Percentiles rank a stretch among this genome's conserved stretches.
These are phyloP conservation scores for Daptonema setosum DNA, from an alignment of 2,888 invertebrate species.

Conservation along the genomic window DNA sequence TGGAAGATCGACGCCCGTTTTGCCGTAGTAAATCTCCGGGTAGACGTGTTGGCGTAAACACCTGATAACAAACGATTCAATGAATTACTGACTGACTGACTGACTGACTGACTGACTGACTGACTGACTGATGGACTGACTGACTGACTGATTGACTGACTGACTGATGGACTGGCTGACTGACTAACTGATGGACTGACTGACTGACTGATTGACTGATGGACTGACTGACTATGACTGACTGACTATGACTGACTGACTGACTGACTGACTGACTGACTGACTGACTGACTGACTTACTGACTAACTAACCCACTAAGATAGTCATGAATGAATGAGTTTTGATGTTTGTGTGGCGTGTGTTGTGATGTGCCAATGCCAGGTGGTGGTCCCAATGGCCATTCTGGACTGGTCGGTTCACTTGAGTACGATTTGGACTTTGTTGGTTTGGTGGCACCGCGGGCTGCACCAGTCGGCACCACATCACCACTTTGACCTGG, in stretches of 20 bases:
- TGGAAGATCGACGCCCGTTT: conserved; percentile 50
- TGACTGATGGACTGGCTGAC: too few relatives aligned
- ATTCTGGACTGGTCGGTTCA: neutral
- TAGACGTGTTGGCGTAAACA: conserved; percentile 8
- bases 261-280: too few relatives aligned
- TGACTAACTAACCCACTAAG: conserved; percentile 6
- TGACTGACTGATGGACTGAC: too few relatives aligned
- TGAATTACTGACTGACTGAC: too few relatives aligned
- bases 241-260: too few relatives aligned
- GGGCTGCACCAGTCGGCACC: neutral
- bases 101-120: too few relatives aligned
- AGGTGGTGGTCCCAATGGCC: neutral
- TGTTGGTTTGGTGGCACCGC: neutral
- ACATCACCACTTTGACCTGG: neutral
- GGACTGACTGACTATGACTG: too few relatives aligned
- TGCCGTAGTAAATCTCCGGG: conserved; percentile 46
- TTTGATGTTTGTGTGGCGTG: neutral
- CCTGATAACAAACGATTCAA: conserved; percentile 1
- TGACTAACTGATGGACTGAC: too few relatives aligned
- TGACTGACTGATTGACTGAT: too few relatives aligned
- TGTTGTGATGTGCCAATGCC: too few relatives aligned
- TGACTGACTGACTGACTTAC: too few relatives aligned
- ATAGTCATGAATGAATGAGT: conserved; percentile 3
- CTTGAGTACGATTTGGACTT: neutral
- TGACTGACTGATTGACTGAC: too few relatives aligned